These are phyloP conservation scores for Drosophila peninsularis DNA, from an alignment of 2,888 invertebrate genomes.

Conservation along the genomic window DNA sequence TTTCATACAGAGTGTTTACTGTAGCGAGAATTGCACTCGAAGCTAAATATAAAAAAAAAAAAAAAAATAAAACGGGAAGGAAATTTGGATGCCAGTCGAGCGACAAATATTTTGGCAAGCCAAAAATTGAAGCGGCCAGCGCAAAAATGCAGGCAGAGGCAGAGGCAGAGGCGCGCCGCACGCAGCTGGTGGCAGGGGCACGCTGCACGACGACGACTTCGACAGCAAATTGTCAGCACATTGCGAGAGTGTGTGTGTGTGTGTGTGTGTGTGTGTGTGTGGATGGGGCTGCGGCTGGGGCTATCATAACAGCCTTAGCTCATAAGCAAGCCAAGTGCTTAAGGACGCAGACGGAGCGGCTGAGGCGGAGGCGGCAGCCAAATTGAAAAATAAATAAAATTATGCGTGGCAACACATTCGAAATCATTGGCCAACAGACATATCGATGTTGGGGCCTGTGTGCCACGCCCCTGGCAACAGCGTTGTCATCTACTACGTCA, in stretches of 20 bases:
- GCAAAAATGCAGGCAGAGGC: slow-evolving; percentile 35
- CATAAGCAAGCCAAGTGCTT: slow-evolving; percentile 60
- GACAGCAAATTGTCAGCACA: slow-evolving; percentile 57
- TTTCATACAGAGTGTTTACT: slow-evolving; percentile 14
- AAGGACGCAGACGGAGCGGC: slow-evolving; percentile 25
- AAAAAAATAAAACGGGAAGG: slow-evolving; percentile 7
- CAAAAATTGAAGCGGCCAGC: slow-evolving; percentile 50
- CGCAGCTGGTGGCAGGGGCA: not conserved
- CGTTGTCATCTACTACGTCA: slow-evolving; percentile 44
- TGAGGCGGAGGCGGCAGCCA: slow-evolving; percentile 40
- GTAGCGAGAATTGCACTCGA: slow-evolving; percentile 41
- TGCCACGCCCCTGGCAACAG: slow-evolving; percentile 22
- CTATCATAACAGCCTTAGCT: slow-evolving; percentile 66
- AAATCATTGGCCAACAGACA: slow-evolving; percentile 62
- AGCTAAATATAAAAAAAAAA: slow-evolving; percentile 43
- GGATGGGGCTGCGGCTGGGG: not conserved
- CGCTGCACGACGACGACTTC: slow-evolving; percentile 3
- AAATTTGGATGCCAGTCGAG: slow-evolving; percentile 65
- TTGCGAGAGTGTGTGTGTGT: slow-evolving; percentile 7
- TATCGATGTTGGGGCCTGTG: slow-evolving; percentile 39
- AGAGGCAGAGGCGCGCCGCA: not conserved
- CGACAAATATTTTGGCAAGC: slow-evolving; percentile 75
- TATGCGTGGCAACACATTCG: slow-evolving; percentile 69
- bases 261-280: slow-evolving; percentile 17
- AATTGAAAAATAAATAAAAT: slow-evolving; percentile 79